phyloP scores from a whole-genome alignment of 1,140 invertebrate species.

The Globodera ellingtonae region DNA sequence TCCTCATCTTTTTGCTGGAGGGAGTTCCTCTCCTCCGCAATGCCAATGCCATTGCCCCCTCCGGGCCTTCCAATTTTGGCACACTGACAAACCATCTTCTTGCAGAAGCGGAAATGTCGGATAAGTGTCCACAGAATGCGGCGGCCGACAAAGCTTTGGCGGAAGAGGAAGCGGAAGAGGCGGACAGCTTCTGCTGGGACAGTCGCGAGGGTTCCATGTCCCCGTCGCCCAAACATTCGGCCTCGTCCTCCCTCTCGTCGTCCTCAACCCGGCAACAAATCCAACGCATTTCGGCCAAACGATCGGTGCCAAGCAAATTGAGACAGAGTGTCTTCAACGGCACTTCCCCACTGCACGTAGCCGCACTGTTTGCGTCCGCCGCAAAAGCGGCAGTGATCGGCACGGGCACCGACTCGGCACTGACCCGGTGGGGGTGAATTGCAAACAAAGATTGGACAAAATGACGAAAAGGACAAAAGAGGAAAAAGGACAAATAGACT shows the following conservation, averaged over 20 bases:
- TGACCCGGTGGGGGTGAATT: neutral
- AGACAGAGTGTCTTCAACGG: constrained; percentile 16
- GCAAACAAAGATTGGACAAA: neutral
- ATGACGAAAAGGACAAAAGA: neutral
- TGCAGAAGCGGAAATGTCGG: neutral
- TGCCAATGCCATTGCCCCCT: neutral
- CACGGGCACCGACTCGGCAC: constrained; percentile 17
- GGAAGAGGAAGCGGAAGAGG: neutral
- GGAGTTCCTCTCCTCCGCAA: too few relatives aligned
- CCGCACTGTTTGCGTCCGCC: constrained; percentile 24
- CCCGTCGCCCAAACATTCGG: neutral
- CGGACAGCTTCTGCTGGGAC: constrained; percentile 5
- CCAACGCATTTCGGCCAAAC: constrained; percentile 3
- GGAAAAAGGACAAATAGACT: too few relatives aligned
- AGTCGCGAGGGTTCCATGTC: neutral
- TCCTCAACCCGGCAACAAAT: neutral
- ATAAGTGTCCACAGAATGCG: neutral
- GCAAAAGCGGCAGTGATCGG: constrained; percentile 29
- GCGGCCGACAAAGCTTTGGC: neutral
- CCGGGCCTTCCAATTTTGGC: too few relatives aligned
- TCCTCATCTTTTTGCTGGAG: too few relatives aligned
- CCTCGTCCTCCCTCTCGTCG: neutral
- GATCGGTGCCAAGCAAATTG: constrained; percentile 7
- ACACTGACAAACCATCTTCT: too few relatives aligned
- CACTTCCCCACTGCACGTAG: constrained; percentile 31